These are phyloP conservation scores for Drosophila virilis DNA, from an alignment of 1,140 invertebrate genomes.

Conservation along the genomic window DNA sequence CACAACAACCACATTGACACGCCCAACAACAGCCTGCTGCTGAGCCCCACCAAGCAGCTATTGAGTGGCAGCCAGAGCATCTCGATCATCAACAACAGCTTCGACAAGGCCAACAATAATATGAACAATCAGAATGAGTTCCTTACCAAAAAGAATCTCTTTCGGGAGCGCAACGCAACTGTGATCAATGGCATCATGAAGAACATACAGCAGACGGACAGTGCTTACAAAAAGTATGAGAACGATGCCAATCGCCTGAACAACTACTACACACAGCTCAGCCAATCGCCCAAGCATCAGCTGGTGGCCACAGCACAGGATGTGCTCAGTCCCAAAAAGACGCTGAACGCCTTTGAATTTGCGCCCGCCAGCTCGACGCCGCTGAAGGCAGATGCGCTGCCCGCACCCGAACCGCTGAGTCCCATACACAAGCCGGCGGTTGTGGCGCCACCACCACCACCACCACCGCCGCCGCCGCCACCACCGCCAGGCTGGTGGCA, in stretches of 20 bases:
- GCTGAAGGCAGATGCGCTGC: constrained; percentile 53
- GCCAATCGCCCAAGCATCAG: constrained; percentile 73
- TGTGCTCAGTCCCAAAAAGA: constrained; percentile 71
- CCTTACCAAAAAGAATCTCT: constrained; percentile 82
- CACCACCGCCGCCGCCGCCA: constrained; percentile 69
- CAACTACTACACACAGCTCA: constrained; percentile 76
- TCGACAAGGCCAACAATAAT: constrained; percentile 67
- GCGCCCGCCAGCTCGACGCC: constrained; percentile 42
- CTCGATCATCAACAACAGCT: constrained; percentile 82
- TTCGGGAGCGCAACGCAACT: constrained; percentile 80
- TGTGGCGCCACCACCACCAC: constrained; percentile 48
- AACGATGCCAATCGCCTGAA: constrained; percentile 81
- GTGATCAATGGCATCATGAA: constrained; percentile 83
- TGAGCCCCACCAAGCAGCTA: constrained; percentile 77
- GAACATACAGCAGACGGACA: constrained; percentile 77
- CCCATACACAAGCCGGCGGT: constrained; percentile 55
- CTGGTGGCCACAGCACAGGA: constrained; percentile 34
- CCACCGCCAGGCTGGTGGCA: constrained; percentile 78
- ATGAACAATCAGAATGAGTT: constrained; percentile 73
- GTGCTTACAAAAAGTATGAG: constrained; percentile 81
- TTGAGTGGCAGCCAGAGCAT: constrained; percentile 79
- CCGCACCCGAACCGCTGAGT: constrained; percentile 59
- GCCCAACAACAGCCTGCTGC: constrained; percentile 73
- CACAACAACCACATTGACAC: constrained; percentile 58
- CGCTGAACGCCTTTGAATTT: constrained; percentile 70